Conservation (phyloP, 2,888 invertebrate genomes). For the Polydrusus tereticollis region DNA sequence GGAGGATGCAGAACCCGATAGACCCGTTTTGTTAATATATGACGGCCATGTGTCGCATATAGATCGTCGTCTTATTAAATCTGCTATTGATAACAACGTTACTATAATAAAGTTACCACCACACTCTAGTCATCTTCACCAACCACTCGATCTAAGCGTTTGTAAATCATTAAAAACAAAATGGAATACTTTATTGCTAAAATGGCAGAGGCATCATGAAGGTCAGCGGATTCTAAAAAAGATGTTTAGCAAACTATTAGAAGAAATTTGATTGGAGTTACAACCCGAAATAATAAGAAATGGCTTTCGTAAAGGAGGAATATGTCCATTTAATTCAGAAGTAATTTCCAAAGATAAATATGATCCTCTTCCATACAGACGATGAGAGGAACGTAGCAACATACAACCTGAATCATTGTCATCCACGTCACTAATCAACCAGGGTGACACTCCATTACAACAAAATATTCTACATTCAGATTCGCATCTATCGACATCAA, state of each 20-base stretch:
- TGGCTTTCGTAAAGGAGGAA: too few species aligned
- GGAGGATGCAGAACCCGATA: not conserved
- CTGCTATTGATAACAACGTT: not conserved
- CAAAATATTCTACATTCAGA: too few species aligned
- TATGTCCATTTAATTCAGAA: too few species aligned
- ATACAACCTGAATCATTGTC: too few species aligned
- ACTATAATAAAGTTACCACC: not conserved
- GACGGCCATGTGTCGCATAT: not conserved
- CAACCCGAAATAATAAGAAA: not conserved
- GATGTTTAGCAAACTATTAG: not conserved
- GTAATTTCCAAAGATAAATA: too few species aligned
- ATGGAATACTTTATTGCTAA: not conserved
- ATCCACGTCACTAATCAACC: too few species aligned
- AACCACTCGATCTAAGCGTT: not conserved
- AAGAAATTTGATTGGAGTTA: not conserved
- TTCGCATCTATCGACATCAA: too few species aligned
- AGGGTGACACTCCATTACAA: too few species aligned
- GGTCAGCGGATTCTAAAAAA: not conserved
- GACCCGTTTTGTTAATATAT: not conserved
- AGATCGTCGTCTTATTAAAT: not conserved
- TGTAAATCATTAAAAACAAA: not conserved
- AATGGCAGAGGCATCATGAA: constrained; percentile 1
- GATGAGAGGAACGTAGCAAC: too few species aligned
- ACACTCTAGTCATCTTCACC: not conserved
- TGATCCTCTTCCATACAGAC: too few species aligned